Conservation (phyloP, 2,888 invertebrate genomes). For the Scaptodrosophila latifasciaeformis region DNA sequence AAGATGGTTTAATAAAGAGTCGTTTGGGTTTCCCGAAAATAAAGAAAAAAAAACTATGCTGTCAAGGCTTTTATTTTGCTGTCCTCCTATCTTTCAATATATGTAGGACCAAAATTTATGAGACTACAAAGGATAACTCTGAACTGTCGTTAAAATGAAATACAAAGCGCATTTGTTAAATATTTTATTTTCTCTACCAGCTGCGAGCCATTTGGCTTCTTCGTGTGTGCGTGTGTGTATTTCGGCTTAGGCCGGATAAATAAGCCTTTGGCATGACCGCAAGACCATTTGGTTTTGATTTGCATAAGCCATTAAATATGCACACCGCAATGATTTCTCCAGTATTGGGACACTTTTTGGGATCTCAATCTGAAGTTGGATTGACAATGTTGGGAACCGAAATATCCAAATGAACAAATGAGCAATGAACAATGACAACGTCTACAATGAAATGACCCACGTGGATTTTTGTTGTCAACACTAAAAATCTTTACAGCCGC, state of each 20-base stretch:
- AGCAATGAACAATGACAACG: conserved; percentile 1
- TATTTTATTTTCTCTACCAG: too few relatives aligned
- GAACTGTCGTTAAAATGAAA: conserved; percentile 16
- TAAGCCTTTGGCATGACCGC: conserved; percentile 47
- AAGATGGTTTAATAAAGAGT: neutral
- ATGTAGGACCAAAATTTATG: neutral
- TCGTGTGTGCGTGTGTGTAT: conserved; percentile 2
- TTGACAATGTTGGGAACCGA: too few relatives aligned
- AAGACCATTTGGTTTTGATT: conserved; percentile 38
- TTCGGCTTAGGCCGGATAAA: conserved; percentile 21
- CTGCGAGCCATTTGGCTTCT: too few relatives aligned
- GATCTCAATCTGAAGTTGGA: too few relatives aligned
- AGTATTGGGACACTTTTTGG: neutral
- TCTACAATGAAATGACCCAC: conserved; percentile 56
- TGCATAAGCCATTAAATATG: conserved; percentile 68
- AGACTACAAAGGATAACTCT: conserved; percentile 21
- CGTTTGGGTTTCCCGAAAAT: too few relatives aligned
- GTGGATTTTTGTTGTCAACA: conserved; percentile 50
- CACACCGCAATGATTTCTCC: conserved; percentile 49
- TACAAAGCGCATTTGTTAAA: conserved; percentile 20
- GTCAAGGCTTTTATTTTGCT: too few relatives aligned
- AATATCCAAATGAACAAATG: too few relatives aligned
- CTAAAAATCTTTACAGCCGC: conserved; percentile 30
- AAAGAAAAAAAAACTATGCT: too few relatives aligned
- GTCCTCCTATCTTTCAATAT: too few relatives aligned